Evolutionary conservation across 2,888 invertebrate genomes (phyloP), one percentile per base, ranked within the genome.

Genomic region (Tuta absoluta): DNA sequence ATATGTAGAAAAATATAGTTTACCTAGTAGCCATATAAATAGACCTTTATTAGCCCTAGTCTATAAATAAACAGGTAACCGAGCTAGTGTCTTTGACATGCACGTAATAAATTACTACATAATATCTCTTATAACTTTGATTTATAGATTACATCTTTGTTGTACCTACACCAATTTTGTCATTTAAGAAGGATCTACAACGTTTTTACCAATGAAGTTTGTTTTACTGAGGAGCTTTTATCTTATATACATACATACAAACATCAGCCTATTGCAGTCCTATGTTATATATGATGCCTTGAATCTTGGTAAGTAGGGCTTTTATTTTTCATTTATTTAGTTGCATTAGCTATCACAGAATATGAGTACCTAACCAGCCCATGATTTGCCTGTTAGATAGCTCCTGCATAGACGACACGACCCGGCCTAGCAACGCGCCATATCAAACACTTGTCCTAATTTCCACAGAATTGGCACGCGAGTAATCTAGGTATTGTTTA

Each of bases 401-500:
- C 33, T 37, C 8, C 58, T 17, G 37, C 45, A 45, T 24, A 60
- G n/a, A 60, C 4, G 10, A 33, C 24, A 24, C 21, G 24, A 45
- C 60, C 60, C 17, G 38, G 12, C 21, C 4, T 10, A 37, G 33
- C 2, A 17, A 10, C 17, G 8, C 58, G 58, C 67, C 68, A 63
- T 71, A 72, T 75, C 76, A 73, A 70, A 66, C 71, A 68, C 23
- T 67, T 77, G 82, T 65, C 73, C 78, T 76, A 80, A 79, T 83
- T 86, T 68, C 72, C 65, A 68, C 68, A 59, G 67, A 81, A 80
- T 81, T 76, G 70, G 79, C 75, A 66, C 77, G 77, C 71, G 68
- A 72, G 68, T 75, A 72, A 72, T 78, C 80, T 78, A 33, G 33
- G 33, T 33, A 33, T 33, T 33, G 33, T 33, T 33, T 33, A 48